Evolutionary conservation across 1,140 invertebrate species (phyloP).

Genomic region (Popillia japonica): DNA sequence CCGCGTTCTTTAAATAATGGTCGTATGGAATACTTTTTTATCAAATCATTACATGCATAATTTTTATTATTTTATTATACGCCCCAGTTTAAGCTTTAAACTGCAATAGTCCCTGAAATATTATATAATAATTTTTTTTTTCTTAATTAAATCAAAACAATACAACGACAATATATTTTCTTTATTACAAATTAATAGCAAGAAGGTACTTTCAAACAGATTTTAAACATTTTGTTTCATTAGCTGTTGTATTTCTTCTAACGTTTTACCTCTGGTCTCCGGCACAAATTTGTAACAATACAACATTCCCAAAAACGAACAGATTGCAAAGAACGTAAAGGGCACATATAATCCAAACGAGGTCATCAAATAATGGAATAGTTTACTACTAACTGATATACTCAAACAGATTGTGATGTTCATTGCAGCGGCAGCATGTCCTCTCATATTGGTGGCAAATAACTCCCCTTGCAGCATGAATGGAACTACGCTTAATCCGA

Average conservation of each 20-base stretch:
- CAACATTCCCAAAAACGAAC: slow-evolving; percentile 5
- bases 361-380: slow-evolving; percentile 27
- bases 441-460: slow-evolving; percentile 56
- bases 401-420: not conserved
- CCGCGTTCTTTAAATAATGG: no score
- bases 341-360: slow-evolving; percentile 18
- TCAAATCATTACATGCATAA: no score
- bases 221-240: not conserved
- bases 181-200: no score
- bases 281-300: slow-evolving; percentile 26
- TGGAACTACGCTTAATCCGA: slow-evolving; percentile 53
- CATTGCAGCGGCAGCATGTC: slow-evolving; percentile 48
- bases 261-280: slow-evolving; percentile 19
- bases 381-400: not conserved
- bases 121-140: no score
- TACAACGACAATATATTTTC: no score
- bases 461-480: slow-evolving; percentile 55
- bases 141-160: no score
- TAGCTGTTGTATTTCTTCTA: slow-evolving; percentile 34
- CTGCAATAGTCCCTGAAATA: no score
- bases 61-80: no score
- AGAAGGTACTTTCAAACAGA: no score
- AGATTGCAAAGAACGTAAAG: slow-evolving; percentile 17
- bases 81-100: no score
- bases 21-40: no score